These are phyloP conservation scores for Gavia stellata DNA, from an alignment of 2,113 vertebrate genomes.

Conservation along the genomic window DNA sequence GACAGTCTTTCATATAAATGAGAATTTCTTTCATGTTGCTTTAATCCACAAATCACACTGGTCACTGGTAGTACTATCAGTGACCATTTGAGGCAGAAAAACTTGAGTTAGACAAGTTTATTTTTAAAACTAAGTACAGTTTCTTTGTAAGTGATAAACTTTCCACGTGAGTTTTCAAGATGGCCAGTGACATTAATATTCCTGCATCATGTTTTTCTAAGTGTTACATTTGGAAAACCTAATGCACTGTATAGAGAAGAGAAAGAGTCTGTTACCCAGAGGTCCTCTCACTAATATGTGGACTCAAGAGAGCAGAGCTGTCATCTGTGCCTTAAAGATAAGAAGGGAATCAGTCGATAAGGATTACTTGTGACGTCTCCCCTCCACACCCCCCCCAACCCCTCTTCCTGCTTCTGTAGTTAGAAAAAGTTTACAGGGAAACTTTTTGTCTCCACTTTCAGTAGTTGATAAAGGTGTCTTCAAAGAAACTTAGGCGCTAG, in stretches of 20 bases:
- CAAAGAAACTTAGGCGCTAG: background rate
- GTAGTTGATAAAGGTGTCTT: background rate
- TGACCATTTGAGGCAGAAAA: background rate
- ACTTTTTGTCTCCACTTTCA: background rate
- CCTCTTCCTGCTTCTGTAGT: background rate
- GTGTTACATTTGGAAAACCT: background rate
- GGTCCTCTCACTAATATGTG: background rate
- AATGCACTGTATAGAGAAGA: background rate
- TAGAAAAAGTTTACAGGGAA: background rate
- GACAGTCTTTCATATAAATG: background rate
- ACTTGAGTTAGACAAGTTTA: background rate
- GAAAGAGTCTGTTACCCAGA: background rate
- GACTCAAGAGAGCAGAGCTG: background rate
- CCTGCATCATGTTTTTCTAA: background rate
- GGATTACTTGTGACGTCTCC: background rate
- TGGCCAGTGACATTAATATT: background rate
- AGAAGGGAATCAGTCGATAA: constrained; percentile 22
- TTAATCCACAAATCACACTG: background rate
- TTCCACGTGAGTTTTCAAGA: background rate
- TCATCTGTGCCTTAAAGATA: constrained; percentile 51
- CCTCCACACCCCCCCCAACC: background rate
- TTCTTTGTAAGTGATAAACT: background rate
- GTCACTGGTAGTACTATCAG: background rate
- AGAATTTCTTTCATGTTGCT: background rate
- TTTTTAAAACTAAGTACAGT: background rate